Evolutionary conservation across 2,888 invertebrate species (phyloP).

Genomic region (Rhamnusium bicolor): DNA sequence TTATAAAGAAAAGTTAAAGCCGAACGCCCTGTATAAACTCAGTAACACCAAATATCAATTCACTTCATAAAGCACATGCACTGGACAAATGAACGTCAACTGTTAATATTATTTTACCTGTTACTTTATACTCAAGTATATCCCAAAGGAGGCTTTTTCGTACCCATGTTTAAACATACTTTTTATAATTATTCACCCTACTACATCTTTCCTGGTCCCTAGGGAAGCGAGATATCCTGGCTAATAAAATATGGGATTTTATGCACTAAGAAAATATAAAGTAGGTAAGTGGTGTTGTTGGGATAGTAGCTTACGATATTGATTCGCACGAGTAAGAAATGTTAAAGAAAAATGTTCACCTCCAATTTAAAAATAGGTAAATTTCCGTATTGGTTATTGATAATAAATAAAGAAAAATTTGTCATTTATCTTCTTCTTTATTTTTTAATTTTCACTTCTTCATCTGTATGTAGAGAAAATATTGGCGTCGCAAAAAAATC

Average conservation of each 20-base stretch:
- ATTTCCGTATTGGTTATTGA: too few species aligned
- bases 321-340: background rate
- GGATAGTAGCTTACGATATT: background rate
- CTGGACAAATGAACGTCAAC: background rate
- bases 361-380: too few species aligned
- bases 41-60: background rate
- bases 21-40: too few species aligned
- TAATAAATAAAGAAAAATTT: too few species aligned
- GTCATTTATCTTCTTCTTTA: too few species aligned
- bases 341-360: too few species aligned
- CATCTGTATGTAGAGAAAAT: too few species aligned
- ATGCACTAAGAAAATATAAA: background rate
- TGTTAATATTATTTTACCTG: conserved; percentile 8
- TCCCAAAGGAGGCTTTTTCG: background rate
- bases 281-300: background rate
- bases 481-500: too few species aligned
- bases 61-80: background rate
- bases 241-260: background rate
- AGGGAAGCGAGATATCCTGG: background rate
- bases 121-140: background rate
- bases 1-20: too few species aligned
- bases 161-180: background rate
- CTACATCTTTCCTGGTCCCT: background rate
- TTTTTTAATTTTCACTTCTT: too few species aligned
- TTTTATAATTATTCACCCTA: conserved; percentile 5